Evolutionary conservation across 2,113 vertebrate species (phyloP).

Genomic region (Buteo buteo): DNA sequence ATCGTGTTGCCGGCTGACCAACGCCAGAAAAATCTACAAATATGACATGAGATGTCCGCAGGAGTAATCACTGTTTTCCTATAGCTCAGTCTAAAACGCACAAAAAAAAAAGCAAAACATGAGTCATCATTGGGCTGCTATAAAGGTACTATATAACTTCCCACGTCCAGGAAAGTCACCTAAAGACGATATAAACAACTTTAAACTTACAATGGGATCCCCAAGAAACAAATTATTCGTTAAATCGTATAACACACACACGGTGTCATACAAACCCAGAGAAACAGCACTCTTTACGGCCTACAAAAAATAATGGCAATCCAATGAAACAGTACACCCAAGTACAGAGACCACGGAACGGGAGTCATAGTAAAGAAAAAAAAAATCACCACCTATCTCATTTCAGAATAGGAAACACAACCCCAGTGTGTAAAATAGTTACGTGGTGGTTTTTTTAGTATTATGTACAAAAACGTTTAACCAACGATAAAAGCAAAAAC

Average conservation of each 20-base stretch:
- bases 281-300: not conserved
- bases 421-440: rapidly evolving
- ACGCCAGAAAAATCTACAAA: not conserved
- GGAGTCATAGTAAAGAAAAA: not conserved
- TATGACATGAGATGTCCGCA: rapidly evolving
- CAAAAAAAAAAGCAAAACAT: not conserved
- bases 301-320: not conserved
- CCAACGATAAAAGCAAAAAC: not conserved
- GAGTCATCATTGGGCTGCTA: slow-evolving; percentile 1
- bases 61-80: not conserved
- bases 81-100: not conserved
- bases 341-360: not conserved
- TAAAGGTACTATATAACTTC: not conserved
- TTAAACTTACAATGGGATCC: not conserved
- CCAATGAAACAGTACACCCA: not conserved
- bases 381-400: not conserved
- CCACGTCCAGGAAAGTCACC: not conserved
- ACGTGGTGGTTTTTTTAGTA: rapidly evolving
- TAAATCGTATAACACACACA: rapidly evolving
- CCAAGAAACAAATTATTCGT: not conserved
- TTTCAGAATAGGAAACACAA: not conserved
- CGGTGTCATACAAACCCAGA: not conserved
- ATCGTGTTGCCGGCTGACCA: not conserved
- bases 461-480: not conserved
- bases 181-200: not conserved